Evolutionary conservation across 2,888 invertebrate species (phyloP), one percentile per base, ranked within the genome.

Genomic region (Morpho deidamia): DNA sequence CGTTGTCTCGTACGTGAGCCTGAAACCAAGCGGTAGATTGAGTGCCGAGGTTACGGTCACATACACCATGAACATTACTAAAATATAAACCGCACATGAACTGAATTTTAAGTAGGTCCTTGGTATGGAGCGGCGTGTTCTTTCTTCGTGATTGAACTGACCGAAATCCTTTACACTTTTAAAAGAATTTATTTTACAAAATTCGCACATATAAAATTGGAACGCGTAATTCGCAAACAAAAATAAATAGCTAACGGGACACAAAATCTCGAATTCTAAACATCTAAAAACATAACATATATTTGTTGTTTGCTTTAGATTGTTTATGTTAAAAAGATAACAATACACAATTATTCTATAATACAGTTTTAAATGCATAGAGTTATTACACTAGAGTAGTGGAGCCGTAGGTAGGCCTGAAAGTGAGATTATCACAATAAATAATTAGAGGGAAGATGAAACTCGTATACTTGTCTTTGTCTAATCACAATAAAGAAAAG

Each of bases 1-100:
- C 74, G 68, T 80, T 83, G 83, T 84, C 78, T 79, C 11, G 76
- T 73, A 84, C 83, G 83, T 83, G 82, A 75, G 76, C 69, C 71
- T 73, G 71, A 69, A 79, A 73, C 74, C 74, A 78, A 67, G 68
- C 72, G 64, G 60, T 66, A 63, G 63, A 65, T 69, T 68, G 52
- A 44, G 37, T 50, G 14, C 38, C 61, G 66, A 70, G 81, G 77
- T 80, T 78, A 79, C 78, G 76, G 81, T 71, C 82, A 75, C 70
- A 76, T 72, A 69, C 76, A 66, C 67, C 67, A 59, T 56, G 73
- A 70, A 67, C 76, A 69, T 69, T 69, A 71, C 72, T 60, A 74
- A 79, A 78, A 70, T 72, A 74, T 74, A 67, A 75, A 64, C 67
- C 67, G 63, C 59, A 69, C 78, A 76, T 70, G 72, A 42, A 53